phyloP scores from a whole-genome alignment of 2,113 vertebrate genomes.

The Seriola dumerili region DNA sequence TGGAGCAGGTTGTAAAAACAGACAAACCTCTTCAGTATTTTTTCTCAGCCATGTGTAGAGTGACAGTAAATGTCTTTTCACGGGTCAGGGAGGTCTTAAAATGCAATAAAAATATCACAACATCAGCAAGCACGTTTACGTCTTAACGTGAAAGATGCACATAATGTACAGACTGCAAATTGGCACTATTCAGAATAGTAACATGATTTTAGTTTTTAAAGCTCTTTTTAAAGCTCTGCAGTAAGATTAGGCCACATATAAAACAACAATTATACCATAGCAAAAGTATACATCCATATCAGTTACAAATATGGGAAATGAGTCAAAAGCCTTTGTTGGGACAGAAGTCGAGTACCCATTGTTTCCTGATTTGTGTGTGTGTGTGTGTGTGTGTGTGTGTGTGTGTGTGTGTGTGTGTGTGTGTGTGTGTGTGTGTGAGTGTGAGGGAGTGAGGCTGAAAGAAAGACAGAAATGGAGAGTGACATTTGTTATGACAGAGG shows the following conservation, averaged over 20 bases:
- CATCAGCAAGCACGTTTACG: neutral
- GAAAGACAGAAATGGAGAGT: slow-evolving; percentile 43
- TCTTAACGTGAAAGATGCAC: neutral
- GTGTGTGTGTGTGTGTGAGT: slow-evolving; percentile 26
- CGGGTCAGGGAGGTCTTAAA: slow-evolving; percentile 32
- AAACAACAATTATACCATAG: neutral
- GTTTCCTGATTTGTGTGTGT: slow-evolving; percentile 28
- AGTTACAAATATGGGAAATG: slow-evolving; percentile 40
- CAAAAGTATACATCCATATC: neutral
- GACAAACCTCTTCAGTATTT: slow-evolving; percentile 65
- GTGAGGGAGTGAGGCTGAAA: slow-evolving; percentile 8
- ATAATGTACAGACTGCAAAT: neutral
- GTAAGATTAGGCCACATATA: neutral
- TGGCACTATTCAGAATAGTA: neutral
- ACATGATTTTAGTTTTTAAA: neutral
- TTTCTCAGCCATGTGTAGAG: slow-evolving; percentile 55
- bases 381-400: slow-evolving; percentile 20
- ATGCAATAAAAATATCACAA: neutral
- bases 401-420: slow-evolving; percentile 25
- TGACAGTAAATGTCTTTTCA: slow-evolving; percentile 49
- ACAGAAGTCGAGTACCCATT: slow-evolving; percentile 48
- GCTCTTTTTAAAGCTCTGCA: neutral
- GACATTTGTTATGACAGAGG: slow-evolving; percentile 59
- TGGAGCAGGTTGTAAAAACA: slow-evolving; percentile 54
- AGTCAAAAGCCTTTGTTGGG: slow-evolving; percentile 52